Base-by-base conservation (phyloP, 2,113 vertebrate species). In the Donacobius atricapilla region DNA sequence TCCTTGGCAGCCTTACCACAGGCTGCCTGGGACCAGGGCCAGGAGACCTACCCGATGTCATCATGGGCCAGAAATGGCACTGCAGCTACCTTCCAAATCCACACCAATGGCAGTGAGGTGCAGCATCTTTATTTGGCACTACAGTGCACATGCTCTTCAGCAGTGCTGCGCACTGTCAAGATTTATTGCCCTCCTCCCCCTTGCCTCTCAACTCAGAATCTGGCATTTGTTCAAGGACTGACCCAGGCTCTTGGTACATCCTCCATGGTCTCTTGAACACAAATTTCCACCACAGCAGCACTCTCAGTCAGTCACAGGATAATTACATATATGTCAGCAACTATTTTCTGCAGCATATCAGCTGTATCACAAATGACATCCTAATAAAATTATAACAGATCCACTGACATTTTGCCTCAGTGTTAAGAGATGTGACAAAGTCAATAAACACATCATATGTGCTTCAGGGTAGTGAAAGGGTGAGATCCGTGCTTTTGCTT, bases 371-470 rank as follows among this genome's bases (percentile, higher is more conserved):
- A 97, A 96, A 96, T 76, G 56, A 94, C 89, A 91, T 87, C 45
- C 31, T 40, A 75, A 90, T 94, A 94, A 91, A 91, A 96, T 5
- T 35, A 9, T 61, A 94, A 92, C 64, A 97, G 89, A 47, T 91
- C 61, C 20, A 71, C 13, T 88, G 91, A 84, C 51, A 95, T 97
- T 97, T 97, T 93, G 50, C 83, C 48, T 94, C 92, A 94, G 88
- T 25, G 48, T 96, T 96, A 91, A 95, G 83, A 94, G 89, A 47
- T 31, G 22, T 83, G 89, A 79, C 31, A 20, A 89, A 84, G 66
- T 79, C 96, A 94, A 84, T 42, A 50, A 79, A 40, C 13, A 22
- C 69, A 65, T 90, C 60, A 78, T 40, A 72, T 47, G 75, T 1
- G 7, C 75, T 91, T 95, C 57, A 79, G 37, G 60, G 30, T 57